These are phyloP conservation scores for Stichodactyla helianthus DNA, from an alignment of 64 coral and sea anemone species.

Conservation along the genomic window DNA sequence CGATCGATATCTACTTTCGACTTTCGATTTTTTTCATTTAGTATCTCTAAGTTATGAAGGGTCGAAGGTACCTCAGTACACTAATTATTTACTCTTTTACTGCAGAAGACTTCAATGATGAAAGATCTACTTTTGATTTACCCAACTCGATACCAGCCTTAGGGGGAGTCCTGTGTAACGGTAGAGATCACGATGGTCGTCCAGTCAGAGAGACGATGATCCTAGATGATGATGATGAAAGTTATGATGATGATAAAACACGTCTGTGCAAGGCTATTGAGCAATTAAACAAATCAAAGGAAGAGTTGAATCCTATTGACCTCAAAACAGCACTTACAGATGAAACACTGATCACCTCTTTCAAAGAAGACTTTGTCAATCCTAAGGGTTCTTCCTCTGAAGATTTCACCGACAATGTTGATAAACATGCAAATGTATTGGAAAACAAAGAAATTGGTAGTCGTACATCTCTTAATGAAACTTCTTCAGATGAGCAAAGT, in stretches of 20 bases:
- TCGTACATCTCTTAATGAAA: background rate
- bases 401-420: background rate
- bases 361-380: background rate
- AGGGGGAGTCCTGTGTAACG: background rate
- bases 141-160: background rate
- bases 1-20: no score
- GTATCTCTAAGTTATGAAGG: no score
- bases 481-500: background rate
- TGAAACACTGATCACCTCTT: background rate
- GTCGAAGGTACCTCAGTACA: background rate
- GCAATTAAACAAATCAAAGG: background rate
- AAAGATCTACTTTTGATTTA: background rate
- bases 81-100: background rate
- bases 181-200: background rate
- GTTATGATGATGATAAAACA: background rate
- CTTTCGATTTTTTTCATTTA: no score
- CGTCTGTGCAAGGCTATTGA: background rate
- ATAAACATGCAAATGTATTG: background rate
- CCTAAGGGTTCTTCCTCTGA: background rate
- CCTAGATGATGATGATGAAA: constrained; percentile 12
- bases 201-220: constrained; percentile 21
- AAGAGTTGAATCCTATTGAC: background rate
- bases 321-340: background rate
- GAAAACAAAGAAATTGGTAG: background rate
- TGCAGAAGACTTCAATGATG: constrained; percentile 5